Conservation (phyloP, 2,797 vertebrate genomes). For the Brachymystax lenok region DNA sequence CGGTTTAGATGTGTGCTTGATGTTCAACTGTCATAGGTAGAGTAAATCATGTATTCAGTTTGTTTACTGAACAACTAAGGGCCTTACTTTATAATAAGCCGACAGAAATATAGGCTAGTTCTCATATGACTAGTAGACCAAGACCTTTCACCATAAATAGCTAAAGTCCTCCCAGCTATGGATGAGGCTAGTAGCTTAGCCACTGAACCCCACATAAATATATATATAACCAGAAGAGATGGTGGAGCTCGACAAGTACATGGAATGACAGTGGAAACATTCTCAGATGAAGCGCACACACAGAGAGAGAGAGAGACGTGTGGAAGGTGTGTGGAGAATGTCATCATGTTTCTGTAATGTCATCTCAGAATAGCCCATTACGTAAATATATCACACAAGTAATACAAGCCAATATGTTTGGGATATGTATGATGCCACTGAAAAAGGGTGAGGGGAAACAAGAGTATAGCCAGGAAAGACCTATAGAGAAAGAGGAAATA, state of each 20-base stretch:
- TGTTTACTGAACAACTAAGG: too few species aligned
- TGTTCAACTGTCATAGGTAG: too few species aligned
- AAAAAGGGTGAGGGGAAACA: not conserved
- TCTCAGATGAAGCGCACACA: too few species aligned
- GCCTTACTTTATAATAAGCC: not conserved
- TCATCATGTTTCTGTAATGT: not conserved
- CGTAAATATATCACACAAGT: constrained; percentile 13
- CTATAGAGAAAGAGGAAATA: not conserved
- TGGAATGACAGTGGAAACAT: not conserved
- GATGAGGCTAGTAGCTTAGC: not conserved
- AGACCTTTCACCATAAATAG: not conserved
- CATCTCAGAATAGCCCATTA: constrained; percentile 28
- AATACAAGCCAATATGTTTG: constrained; percentile 13
- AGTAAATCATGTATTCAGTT: too few species aligned
- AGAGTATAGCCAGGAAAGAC: not conserved
- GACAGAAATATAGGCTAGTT: not conserved
- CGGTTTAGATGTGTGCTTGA: too few species aligned
- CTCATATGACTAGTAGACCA: not conserved
- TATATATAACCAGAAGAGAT: not conserved
- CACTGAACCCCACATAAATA: not conserved
- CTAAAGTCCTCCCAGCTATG: not conserved
- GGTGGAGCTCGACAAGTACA: not conserved
- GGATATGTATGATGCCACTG: constrained; percentile 4
- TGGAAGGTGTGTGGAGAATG: not conserved
- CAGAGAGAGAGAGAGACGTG: too few species aligned